phyloP scores from a whole-genome alignment of 2,888 invertebrate species.

The Scrobipalpa costella region DNA sequence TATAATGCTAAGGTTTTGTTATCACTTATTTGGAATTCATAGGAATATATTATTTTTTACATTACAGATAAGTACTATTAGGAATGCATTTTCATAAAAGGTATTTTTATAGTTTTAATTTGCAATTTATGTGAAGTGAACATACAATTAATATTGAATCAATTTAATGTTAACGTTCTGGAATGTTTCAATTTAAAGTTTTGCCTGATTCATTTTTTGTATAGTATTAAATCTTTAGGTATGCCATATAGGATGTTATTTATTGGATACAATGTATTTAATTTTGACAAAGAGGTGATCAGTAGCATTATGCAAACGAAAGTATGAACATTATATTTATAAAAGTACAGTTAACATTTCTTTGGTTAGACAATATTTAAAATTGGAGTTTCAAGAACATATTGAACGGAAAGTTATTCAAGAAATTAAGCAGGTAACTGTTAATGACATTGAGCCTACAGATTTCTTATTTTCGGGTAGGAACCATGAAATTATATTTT shows the following conservation, averaged over 20 bases:
- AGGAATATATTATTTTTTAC: constrained; percentile 25
- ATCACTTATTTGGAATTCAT: constrained; percentile 47
- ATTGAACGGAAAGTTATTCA: constrained; percentile 16
- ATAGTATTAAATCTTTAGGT: no score
- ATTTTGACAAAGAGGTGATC: neutral
- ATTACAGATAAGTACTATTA: constrained; percentile 7
- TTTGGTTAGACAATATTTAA: constrained; percentile 30
- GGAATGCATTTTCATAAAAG: constrained; percentile 13
- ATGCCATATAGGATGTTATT: no score
- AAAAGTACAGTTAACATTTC: constrained; percentile 22
- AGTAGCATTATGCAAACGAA: neutral
- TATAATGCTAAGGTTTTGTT: constrained; percentile 34
- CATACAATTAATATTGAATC: neutral
- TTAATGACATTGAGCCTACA: constrained; percentile 53
- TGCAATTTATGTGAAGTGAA: constrained; percentile 7
- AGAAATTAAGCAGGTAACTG: constrained; percentile 52
- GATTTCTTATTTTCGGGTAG: constrained; percentile 68
- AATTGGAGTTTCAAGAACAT: constrained; percentile 17
- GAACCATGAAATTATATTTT: constrained; percentile 70
- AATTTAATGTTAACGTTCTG: neutral
- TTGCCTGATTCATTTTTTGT: neutral
- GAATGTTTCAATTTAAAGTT: neutral
- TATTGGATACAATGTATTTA: neutral
- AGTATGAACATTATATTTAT: neutral
- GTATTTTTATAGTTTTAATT: neutral